A percentile compares a stretch with the other conserved stretches of the same genome.
Evolutionary conservation across 2,888 invertebrate species (phyloP).

Genomic region (Mesochorus sp.): DNA sequence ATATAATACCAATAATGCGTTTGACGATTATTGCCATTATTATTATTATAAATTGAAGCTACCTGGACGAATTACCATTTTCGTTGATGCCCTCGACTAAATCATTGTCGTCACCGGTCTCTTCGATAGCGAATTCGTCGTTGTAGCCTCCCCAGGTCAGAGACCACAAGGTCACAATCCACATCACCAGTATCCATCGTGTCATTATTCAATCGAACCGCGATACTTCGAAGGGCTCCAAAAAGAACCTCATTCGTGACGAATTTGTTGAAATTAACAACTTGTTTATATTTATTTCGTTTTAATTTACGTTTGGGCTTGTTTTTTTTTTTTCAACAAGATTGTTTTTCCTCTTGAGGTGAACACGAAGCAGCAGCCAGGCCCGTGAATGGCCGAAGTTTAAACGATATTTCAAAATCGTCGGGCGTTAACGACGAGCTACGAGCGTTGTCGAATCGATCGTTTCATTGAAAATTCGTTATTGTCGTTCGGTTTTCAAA

Average conservation of each 20-base stretch:
- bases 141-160: not conserved
- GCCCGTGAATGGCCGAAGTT: conserved; percentile 5
- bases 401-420: conserved; percentile 1
- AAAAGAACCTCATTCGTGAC: conserved; percentile 31
- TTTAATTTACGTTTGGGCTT: too few species aligned
- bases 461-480: conserved; percentile 19
- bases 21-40: not conserved
- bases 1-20: not conserved
- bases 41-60: not conserved
- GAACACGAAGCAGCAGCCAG: not conserved
- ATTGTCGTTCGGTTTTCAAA: conserved; percentile 14
- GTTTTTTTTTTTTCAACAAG: not conserved
- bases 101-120: conserved; percentile 4
- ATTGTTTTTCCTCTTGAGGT: not conserved
- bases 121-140: not conserved
- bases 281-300: too few species aligned
- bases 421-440: not conserved
- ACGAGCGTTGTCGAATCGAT: conserved; percentile 4
- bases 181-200: conserved; percentile 25
- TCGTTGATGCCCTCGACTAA: not conserved
- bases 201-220: conserved; percentile 25
- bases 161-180: not conserved
- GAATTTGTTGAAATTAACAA: not conserved
- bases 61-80: conserved; percentile 30
- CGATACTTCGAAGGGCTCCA: not conserved